Percentiles rank a stretch among this genome's conserved stretches.
Conservation (phyloP, 1,140 invertebrate genomes). For the Acromyrmex charruanus region DNA sequence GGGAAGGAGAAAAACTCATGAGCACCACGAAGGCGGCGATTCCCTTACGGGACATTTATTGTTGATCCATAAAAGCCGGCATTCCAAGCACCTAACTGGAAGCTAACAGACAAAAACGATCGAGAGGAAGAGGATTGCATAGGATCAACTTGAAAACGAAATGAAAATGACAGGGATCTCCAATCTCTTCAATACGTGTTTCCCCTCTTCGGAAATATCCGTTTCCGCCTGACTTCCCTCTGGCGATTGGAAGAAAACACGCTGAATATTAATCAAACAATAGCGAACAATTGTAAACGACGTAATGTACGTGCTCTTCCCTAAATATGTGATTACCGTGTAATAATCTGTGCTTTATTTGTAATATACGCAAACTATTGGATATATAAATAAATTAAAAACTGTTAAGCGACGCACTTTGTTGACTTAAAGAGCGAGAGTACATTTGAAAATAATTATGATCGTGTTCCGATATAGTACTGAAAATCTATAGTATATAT, state of each 20-base stretch:
- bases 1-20: neutral
- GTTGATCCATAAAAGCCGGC: neutral
- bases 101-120: neutral
- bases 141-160: neutral
- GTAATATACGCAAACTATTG: conserved; percentile 76
- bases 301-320: conserved; percentile 70
- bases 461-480: too few species aligned
- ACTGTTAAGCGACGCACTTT: conserved; percentile 60
- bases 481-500: too few species aligned
- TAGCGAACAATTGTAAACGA: conserved; percentile 52
- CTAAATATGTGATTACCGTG: conserved; percentile 69
- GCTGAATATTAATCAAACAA: conserved; percentile 64
- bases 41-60: neutral
- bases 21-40: conserved; percentile 9
- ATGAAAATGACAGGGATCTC: neutral
- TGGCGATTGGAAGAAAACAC: conserved; percentile 56
- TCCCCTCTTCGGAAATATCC: neutral
- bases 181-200: neutral
- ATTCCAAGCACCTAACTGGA: neutral
- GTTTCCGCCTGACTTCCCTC: conserved; percentile 28
- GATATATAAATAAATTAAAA: conserved; percentile 76
- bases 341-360: conserved; percentile 76
- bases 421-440: neutral
- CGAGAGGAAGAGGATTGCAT: conserved; percentile 2
- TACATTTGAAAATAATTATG: neutral